Conservation (phyloP, 92 coral and sea anemone genomes). For the Epizoanthus rinbou region DNA sequence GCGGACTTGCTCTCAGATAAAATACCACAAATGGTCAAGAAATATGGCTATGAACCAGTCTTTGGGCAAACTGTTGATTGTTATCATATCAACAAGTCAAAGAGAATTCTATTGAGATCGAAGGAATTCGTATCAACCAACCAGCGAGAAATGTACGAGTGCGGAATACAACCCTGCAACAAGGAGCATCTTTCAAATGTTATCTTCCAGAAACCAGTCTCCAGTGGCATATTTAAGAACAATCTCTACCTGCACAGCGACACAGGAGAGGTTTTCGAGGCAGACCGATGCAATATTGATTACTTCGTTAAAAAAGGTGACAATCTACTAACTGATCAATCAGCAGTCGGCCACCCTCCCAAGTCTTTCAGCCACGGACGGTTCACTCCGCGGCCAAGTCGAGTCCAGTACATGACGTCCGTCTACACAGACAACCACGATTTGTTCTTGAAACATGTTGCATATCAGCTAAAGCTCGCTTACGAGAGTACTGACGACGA, state of each 20-base stretch:
- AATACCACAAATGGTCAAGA: not conserved
- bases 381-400: not conserved
- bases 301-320: slow-evolving; percentile 1
- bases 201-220: not conserved
- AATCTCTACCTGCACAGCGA: not conserved
- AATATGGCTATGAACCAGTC: not conserved
- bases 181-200: not conserved
- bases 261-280: slow-evolving; percentile 2
- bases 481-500: not conserved
- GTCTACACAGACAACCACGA: not conserved
- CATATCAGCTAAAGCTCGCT: not conserved
- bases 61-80: not conserved
- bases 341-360: not conserved
- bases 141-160: not conserved
- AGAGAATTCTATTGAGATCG: not conserved
- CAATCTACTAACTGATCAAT: not conserved
- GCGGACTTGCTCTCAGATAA: not conserved
- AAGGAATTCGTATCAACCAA: not conserved
- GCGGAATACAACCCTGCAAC: not conserved
- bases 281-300: not conserved
- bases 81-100: not conserved
- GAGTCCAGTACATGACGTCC: not conserved
- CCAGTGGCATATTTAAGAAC: not conserved
- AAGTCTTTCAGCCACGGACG: slow-evolving; percentile 4
- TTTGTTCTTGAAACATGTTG: not conserved